phyloP scores from a whole-genome alignment of 2,113 vertebrate genomes.

The Carettochelys insculpta region DNA sequence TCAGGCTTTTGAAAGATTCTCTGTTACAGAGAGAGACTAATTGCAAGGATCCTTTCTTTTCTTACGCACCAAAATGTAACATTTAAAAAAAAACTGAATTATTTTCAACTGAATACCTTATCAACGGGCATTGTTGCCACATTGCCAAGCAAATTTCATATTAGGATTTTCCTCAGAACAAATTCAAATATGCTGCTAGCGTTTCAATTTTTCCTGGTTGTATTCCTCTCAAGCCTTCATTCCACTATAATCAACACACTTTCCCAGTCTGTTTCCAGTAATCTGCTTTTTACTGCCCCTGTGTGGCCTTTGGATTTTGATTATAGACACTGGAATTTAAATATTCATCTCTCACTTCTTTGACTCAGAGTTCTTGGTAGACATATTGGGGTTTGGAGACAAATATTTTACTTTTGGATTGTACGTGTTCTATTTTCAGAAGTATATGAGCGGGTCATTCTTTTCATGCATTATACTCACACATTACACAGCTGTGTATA shows the following conservation, averaged over 20 bases:
- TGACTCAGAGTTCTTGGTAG: neutral
- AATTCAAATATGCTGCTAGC: neutral
- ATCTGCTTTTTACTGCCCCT: constrained; percentile 1
- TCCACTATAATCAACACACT: neutral
- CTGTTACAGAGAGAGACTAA: neutral
- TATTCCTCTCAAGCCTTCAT: neutral
- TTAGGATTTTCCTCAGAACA: neutral
- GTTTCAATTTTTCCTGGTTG: neutral
- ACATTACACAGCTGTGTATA: neutral
- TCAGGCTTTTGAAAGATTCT: neutral
- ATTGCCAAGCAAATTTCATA: neutral
- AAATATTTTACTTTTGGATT: neutral
- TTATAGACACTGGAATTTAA: neutral
- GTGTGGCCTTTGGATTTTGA: neutral
- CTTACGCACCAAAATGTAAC: neutral
- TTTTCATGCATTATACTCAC: neutral
- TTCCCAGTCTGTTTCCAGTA: neutral
- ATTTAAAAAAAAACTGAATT: neutral
- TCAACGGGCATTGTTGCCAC: too few species aligned
- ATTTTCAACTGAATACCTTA: neutral
- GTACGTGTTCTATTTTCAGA: neutral
- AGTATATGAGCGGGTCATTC: neutral
- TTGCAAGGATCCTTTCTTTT: neutral
- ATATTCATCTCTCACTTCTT: neutral
- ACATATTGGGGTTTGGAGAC: neutral